Evolutionary conservation across 2,888 invertebrate species (phyloP), one percentile per base, ranked within the genome.

Genomic region (Melanostoma mellinum): DNA sequence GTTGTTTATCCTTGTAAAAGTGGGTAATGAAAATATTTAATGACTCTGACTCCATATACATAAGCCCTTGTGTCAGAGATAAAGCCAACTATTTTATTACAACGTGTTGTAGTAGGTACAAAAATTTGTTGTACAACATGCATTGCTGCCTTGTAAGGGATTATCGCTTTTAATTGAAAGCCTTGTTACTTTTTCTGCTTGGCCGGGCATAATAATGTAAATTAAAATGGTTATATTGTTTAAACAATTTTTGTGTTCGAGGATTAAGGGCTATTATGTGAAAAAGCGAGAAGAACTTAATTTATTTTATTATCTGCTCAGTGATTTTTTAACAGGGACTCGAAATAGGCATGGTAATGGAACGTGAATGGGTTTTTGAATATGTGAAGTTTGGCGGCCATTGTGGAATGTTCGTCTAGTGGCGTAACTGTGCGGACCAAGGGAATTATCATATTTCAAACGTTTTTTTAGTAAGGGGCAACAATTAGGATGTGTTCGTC

Each of bases 81-180:
- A 20, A 20, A 20, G 20, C 20, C 20, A 20, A 20, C 20, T 20
- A 20, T 20, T 20, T 20, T 20, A 20, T 20, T 20, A 20, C 20
- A 20, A n/a, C n/a, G n/a, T 20, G 20, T 20, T 20, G 20, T 20
- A 20, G 20, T 20, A 20, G 20, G 1, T 20, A 20, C 20, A 20
- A 20, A 20, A 20, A 20, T 20, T 20, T 20, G 44, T 50, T 6
- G 42, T 6, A 55, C 33, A 20, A 35, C 52, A 44, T 30, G 8
- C 8, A 20, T n/a, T 4, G 40, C 20, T 20, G 36, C 52, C 52
- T 52, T 52, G 52, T 52, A 67, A 44, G 69, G 58, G 69, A 69
- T 69, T 69, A 69, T 69, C 38, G 38, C 36, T 48, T 58, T 69
- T 69, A 72, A 73, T 73, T 73, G 73, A 55, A 63, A 56, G 65